A percentile compares a stretch with the other conserved stretches of the same genome.
Conservation (phyloP, 2,888 invertebrate species). For the Phoenoteleia sp. region DNA sequence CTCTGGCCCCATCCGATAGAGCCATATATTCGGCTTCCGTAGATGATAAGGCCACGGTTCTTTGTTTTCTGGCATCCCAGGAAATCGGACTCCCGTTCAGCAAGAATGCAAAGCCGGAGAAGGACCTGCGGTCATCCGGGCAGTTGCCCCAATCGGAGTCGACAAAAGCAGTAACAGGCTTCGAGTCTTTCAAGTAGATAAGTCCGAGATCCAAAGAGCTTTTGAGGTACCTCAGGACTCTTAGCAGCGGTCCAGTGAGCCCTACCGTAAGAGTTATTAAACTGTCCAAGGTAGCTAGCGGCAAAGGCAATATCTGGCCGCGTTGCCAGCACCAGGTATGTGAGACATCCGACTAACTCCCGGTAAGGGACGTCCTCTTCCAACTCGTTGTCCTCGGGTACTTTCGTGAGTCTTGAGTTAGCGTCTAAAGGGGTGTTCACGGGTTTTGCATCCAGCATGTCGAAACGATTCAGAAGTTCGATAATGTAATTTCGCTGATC, state of each 20-base stretch:
- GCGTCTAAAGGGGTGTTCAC: background rate
- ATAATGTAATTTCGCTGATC: too few species aligned
- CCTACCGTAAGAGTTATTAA: conserved; percentile 23
- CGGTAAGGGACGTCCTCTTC: conserved; percentile 55
- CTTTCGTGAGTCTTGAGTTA: conserved; percentile 73
- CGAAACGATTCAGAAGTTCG: too few species aligned
- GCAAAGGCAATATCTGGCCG: conserved; percentile 52
- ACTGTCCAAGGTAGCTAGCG: conserved; percentile 51
- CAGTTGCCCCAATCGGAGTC: conserved; percentile 25
- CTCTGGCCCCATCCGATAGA: background rate
- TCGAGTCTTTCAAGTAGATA: conserved; percentile 3
- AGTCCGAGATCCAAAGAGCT: conserved; percentile 25
- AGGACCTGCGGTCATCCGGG: background rate
- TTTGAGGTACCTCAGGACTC: conserved; percentile 42
- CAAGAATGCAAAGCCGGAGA: conserved; percentile 4
- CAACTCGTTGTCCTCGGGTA: background rate
- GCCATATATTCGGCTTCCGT: background rate
- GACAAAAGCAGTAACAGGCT: background rate
- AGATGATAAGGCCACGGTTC: background rate
- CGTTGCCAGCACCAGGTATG: conserved; percentile 1
- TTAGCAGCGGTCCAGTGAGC: conserved; percentile 51
- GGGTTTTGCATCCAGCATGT: too few species aligned
- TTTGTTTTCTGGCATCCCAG: conserved; percentile 20
- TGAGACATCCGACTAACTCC: too few species aligned
- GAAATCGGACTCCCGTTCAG: conserved; percentile 16